Base-by-base conservation (phyloP, 1,140 invertebrate species). In the Diachasmimorpha longicaudata region DNA sequence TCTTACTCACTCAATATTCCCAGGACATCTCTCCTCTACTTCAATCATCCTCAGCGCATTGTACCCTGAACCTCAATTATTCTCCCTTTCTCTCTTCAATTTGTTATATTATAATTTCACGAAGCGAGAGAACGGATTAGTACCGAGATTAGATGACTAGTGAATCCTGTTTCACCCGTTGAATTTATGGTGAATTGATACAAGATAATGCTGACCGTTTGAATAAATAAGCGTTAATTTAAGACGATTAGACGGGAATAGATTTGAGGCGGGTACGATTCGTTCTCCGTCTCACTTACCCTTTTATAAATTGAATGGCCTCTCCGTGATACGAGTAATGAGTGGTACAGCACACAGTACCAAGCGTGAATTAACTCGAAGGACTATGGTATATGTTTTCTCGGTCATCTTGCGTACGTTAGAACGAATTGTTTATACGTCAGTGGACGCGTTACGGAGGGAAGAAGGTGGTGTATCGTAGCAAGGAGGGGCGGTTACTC, bases 401-500 rank as follows among this genome's bases (percentile, higher is more conserved):
- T 52, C 16, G 14, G 14, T 52, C 6, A n/a, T 52, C n/a, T 10
- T 52, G 70, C 44, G 44, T 68, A 52, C 25, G 44, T 74, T 74
- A 69, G 66, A 55, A 69, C 44, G 66, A 69, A 69, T 74, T 74
- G 63, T 69, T 69, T 74, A 74, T 74, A 74, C 58, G 16, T 74
- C 36, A 46, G 66, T 44, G 58, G 44, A 44, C 21, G 42, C 25
- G 10, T 39, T 39, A 69, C n/a, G 70, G 36, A 68, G 71, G 4
- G 11, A 19, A 63, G n/a, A 23, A 37, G 37, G 55, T 39, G 8
- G 16, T 36, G 69, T 48, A 39, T 44, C 23, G 16, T 4, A 46
- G 58, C 19, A 75, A 36, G 66, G 75, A n/a, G 79, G 74, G 70
- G 67, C 14, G 46, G 77, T 39, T 80, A 76, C 76, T 68, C 74